Conservation (phyloP, 2,113 vertebrate genomes). For the Syrrhaptes paradoxus region DNA sequence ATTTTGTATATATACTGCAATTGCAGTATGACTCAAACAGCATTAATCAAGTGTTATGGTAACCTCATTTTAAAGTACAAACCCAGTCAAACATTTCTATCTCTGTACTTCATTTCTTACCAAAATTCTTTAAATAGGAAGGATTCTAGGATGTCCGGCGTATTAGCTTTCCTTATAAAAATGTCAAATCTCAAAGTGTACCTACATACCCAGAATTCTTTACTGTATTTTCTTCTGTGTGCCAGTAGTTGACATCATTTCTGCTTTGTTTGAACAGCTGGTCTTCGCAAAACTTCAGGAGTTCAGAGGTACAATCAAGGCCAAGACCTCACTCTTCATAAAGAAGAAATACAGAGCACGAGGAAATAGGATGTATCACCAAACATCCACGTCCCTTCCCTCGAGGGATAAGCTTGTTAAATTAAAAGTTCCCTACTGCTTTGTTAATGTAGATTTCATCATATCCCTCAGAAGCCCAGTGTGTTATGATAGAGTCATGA, state of each 20-base stretch:
- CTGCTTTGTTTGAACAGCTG: constrained; percentile 61
- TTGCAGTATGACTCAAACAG: constrained; percentile 7
- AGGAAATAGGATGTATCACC: neutral
- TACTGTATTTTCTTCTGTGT: neutral
- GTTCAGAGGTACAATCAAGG: neutral
- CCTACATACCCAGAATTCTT: constrained; percentile 38
- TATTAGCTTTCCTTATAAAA: constrained; percentile 24
- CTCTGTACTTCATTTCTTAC: neutral
- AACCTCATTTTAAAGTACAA: constrained; percentile 9
- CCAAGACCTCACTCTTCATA: neutral
- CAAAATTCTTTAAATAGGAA: neutral
- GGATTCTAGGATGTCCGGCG: neutral
- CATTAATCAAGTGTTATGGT: constrained; percentile 22
- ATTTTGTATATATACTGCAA: constrained; percentile 17
- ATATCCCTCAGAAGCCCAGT: neutral
- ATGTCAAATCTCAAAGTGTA: neutral
- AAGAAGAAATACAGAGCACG: neutral
- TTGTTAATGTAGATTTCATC: neutral
- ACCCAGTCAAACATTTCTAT: neutral
- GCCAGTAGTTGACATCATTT: constrained; percentile 39
- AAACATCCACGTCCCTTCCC: neutral
- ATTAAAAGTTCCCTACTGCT: neutral
- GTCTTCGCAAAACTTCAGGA: neutral
- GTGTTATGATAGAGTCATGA: neutral
- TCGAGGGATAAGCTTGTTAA: neutral